Base-by-base conservation (phyloP, 2,113 vertebrate species). In the Archocentrus centrarchus region DNA sequence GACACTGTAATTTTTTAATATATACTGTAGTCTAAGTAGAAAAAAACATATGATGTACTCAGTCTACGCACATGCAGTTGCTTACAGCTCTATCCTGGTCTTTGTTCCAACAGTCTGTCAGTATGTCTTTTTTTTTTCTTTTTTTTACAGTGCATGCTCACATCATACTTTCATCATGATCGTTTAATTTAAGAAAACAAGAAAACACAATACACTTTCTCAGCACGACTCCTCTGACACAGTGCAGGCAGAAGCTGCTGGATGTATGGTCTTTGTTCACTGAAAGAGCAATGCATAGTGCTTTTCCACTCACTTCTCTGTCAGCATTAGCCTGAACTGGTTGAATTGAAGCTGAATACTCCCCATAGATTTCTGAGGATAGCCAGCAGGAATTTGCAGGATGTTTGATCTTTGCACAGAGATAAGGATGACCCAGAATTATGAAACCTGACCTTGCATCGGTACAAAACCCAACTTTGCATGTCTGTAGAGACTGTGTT, bases 341-440 rank as follows among this genome's bases (percentile, higher is more conserved):
- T 35, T 58, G 70, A 81, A 85, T 82, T 89, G 86, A 79, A 88
- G 50, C 37, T 79, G 83, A 87, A 75, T 4, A 39, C 58, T 17
- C 60, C 86, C 82, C 5, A 11, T 39, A 59, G 82, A 76, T 75
- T 59, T 30, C 60, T 17, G 53, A n/a, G 53, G 35, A 60, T 44
- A 50, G 66, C 76, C 17, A 10, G 41, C 75, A 88, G 76, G 73
- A 92, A 61, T 62, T 62, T 85, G 73, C 85, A 57, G 50, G 5
- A 81, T 75, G 68, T 86, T 66, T 82, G 81, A 83, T 80, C 81
- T 35, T 86, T 75, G 80, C 73, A 37, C 53, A 60, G 39, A 68
- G 63, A 84, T 79, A 11, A 32, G 55, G 50, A 61, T 53, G 57
- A 66, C 18, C 50, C 53, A 15, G 62, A 41, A 41, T 41, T 66